phyloP scores from a whole-genome alignment of 2,797 vertebrate genomes.

The Calcarius lapponicus region DNA sequence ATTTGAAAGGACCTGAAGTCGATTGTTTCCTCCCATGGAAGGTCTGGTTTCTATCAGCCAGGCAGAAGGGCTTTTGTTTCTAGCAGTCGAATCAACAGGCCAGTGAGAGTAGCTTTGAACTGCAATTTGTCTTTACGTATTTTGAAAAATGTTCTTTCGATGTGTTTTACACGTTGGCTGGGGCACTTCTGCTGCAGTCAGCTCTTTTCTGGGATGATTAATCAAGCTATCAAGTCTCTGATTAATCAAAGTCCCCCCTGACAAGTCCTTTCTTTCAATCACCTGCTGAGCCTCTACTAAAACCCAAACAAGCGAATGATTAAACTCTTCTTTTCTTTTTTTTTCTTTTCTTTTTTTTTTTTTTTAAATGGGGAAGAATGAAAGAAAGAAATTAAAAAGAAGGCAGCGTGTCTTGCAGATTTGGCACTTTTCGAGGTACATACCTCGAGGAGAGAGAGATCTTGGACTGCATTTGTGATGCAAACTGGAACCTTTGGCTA shows the following conservation, averaged over 20 bases:
- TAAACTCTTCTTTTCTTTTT: neutral
- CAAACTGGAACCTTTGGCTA: conserved; percentile 72
- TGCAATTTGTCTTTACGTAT: conserved; percentile 72
- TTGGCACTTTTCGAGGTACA: conserved; percentile 49
- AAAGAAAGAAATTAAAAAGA: conserved; percentile 10
- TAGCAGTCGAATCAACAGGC: conserved; percentile 60
- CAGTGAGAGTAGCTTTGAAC: conserved; percentile 64
- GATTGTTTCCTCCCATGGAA: conserved; percentile 57
- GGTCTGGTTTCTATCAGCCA: conserved; percentile 70
- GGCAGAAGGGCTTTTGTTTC: conserved; percentile 65
- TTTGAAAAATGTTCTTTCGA: conserved; percentile 60
- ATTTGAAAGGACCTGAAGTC: conserved; percentile 53
- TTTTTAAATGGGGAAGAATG: neutral
- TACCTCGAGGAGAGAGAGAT: conserved; percentile 54
- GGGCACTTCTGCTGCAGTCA: conserved; percentile 39
- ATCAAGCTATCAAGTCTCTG: conserved; percentile 57
- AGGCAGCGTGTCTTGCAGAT: neutral
- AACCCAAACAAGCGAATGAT: conserved; percentile 55
- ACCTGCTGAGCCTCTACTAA: conserved; percentile 61
- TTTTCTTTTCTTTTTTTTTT: neutral
- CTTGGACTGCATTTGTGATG: conserved; percentile 71
- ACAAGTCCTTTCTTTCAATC: conserved; percentile 50
- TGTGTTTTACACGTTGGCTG: conserved; percentile 69
- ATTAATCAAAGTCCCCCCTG: conserved; percentile 63
- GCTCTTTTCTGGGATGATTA: conserved; percentile 62